Evolutionary conservation across 2,888 invertebrate genomes (phyloP).

Genomic region (Leptinotarsa peninsularis): DNA sequence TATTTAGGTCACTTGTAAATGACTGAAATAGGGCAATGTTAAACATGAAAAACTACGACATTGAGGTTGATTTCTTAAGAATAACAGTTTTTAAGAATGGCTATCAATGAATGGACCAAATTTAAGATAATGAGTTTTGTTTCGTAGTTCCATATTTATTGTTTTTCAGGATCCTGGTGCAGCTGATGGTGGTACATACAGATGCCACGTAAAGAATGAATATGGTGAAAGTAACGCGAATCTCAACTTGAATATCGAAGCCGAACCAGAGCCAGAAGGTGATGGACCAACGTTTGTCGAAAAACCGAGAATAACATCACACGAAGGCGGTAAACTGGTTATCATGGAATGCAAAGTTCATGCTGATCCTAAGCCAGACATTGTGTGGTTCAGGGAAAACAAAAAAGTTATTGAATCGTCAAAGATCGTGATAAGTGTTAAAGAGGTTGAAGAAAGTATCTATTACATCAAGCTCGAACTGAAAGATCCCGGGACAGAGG

Average conservation of each 20-base stretch:
- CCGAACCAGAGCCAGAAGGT: conserved; percentile 92
- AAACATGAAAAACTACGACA: too few relatives aligned
- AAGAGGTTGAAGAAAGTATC: conserved; percentile 80
- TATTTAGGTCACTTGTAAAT: too few relatives aligned
- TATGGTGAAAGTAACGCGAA: conserved; percentile 97
- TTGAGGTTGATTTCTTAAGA: too few relatives aligned
- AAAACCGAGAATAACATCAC: conserved; percentile 89
- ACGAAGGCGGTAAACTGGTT: conserved; percentile 84
- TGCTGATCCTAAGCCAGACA: conserved; percentile 84
- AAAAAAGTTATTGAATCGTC: conserved; percentile 83
- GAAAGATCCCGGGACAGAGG: conserved; percentile 91
- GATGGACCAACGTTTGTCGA: conserved; percentile 95
- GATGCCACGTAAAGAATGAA: conserved; percentile 95
- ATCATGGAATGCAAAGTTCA: conserved; percentile 85
- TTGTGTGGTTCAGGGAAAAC: conserved; percentile 87
- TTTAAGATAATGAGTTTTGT: neutral
- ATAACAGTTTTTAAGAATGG: neutral
- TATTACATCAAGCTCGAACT: conserved; percentile 90
- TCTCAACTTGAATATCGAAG: conserved; percentile 96
- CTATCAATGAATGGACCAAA: neutral
- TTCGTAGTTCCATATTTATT: neutral
- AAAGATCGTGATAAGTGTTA: conserved; percentile 82
- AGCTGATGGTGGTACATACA: conserved; percentile 87
- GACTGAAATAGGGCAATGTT: too few relatives aligned
- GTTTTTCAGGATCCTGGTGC: conserved; percentile 79